Base-by-base conservation (phyloP, 2,888 invertebrate genomes). In the Argyra leucocephala region DNA sequence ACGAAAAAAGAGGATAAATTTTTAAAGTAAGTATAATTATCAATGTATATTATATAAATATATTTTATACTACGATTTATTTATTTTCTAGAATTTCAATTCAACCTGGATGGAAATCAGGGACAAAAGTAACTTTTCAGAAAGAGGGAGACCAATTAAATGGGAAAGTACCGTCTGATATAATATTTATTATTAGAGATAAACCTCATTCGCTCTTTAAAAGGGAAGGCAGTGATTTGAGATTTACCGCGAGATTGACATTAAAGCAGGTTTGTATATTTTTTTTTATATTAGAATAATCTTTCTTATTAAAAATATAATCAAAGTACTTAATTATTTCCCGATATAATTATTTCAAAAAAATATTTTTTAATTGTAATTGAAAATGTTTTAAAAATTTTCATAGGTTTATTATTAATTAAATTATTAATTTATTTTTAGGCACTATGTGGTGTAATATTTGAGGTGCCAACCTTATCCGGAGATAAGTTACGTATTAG, bases 41-140 rank as follows among this genome's bases (percentile, higher is more conserved):
- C 22, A 23, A 3, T 6, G n/a, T 21, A n/a, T 57, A 21, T 21
- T 4, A 15, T 37, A 15, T 37, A 6, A 21, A 57, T 4, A 3
- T 57, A 3, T 9, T 57, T 31, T 31, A 31, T 6, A 12, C 12
- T 10, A 12, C 7, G 12, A 31, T 10, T 31, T 31, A 12, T 31
- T 31, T 31, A 18, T 18, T 18, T 48, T 48, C 18, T 48, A 48
- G 48, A 48, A 48, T 48, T 58, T 94, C 95, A 73, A 91, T 97
- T 12, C 96, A 96, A 78, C 96, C 96, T 1, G 97, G 97, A 31
- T 97, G 97, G 97, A 97, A 97, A 79, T 91, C 96, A 3, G 97
- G 97, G 61, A 97, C 97, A 0, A 96, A 96, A 82, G 96, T 97
- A 70, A 97, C 97, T 70, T 97, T 97, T 84, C 95, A 96, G 77